A percentile compares a stretch with the other conserved stretches of the same genome.
These are phyloP conservation scores for Sweltsa coloradensis DNA, from an alignment of 1,140 invertebrate species.

Conservation along the genomic window DNA sequence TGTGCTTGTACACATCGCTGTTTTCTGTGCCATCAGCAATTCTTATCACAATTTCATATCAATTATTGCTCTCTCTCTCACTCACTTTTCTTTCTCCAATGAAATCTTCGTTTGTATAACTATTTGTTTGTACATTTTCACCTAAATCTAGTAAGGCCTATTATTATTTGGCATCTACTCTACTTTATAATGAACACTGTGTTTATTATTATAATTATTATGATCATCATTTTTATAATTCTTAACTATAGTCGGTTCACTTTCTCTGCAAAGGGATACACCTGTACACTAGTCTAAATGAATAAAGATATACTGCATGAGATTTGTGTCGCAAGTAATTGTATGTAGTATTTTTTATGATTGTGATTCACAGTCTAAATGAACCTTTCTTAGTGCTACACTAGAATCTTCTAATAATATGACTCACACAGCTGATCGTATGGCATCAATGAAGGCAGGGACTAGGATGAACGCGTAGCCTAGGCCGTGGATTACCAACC, in stretches of 20 bases:
- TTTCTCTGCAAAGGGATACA: background rate
- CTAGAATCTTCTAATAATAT: background rate
- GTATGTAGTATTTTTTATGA: background rate
- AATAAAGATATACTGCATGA: background rate
- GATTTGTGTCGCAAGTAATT: background rate
- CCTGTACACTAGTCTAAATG: background rate
- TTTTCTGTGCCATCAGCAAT: too few relatives aligned
- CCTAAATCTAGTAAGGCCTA: too few relatives aligned
- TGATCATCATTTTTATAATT: background rate
- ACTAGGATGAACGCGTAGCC: conserved; percentile 35
- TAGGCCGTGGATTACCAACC: conserved; percentile 33
- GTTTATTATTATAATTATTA: background rate
- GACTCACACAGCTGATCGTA: conserved; percentile 32
- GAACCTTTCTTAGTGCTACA: background rate
- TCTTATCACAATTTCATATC: too few relatives aligned
- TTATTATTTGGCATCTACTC: too few relatives aligned
- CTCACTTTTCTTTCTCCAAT: too few relatives aligned
- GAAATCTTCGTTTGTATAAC: too few relatives aligned
- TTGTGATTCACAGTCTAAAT: background rate
- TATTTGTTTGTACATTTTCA: too few relatives aligned
- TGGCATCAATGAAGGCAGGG: conserved; percentile 33
- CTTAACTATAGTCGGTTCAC: background rate
- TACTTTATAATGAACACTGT: background rate
- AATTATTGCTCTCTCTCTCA: too few relatives aligned
- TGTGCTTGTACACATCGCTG: too few relatives aligned